A percentile compares a stretch with the other conserved stretches of the same genome.
Evolutionary conservation across 2,888 invertebrate species (phyloP).

Genomic region (Pimpla rufipes): DNA sequence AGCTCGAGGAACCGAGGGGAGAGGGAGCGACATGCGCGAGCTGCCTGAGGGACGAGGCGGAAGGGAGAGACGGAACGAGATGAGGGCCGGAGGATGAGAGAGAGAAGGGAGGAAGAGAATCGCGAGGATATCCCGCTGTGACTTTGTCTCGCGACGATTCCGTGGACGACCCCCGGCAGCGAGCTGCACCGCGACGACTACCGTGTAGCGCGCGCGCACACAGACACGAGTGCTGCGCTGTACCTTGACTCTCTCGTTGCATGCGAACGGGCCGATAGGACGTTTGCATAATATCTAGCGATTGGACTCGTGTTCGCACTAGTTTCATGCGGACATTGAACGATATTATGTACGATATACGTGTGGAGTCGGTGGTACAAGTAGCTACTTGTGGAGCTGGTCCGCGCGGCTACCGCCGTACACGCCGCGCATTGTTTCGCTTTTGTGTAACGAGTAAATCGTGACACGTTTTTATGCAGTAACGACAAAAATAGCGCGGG

Average conservation of each 20-base stretch:
- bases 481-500: no score
- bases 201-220: not conserved
- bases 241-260: constrained; percentile 24
- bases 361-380: constrained; percentile 8
- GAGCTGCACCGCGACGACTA: constrained; percentile 33
- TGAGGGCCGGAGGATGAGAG: constrained; percentile 3
- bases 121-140: constrained; percentile 79
- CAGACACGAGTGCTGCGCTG: constrained; percentile 14
- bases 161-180: constrained; percentile 58
- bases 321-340: constrained; percentile 27
- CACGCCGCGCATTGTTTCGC: constrained; percentile 24
- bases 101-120: constrained; percentile 60
- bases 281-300: constrained; percentile 59
- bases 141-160: constrained; percentile 80
- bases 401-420: constrained; percentile 23
- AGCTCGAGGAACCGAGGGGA: constrained; percentile 72
- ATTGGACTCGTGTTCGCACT: constrained; percentile 53
- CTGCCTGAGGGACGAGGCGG: constrained; percentile 26
- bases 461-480: constrained; percentile 2
- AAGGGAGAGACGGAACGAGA: not conserved
- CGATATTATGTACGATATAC: constrained; percentile 29
- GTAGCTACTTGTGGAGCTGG: constrained; percentile 18
- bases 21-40: constrained; percentile 40
- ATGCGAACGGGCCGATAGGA: constrained; percentile 42
- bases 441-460: constrained; percentile 27